Conservation (phyloP, 2,888 invertebrate genomes). For the Platypus cylindrus region DNA sequence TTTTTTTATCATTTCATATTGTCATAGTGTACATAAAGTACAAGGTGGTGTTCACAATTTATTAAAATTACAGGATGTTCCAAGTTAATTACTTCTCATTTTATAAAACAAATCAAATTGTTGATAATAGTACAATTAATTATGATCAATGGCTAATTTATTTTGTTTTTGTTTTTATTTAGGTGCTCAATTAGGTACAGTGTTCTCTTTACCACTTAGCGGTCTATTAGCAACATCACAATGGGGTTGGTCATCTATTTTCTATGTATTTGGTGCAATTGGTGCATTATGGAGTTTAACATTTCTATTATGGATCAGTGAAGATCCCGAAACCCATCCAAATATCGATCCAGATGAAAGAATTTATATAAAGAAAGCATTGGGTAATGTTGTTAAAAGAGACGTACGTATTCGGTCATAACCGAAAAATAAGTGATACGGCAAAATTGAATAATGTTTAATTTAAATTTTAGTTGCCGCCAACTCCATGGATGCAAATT, state of each 20-base stretch:
- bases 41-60: too few relatives aligned
- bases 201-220: slow-evolving; percentile 79
- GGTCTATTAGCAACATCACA: slow-evolving; percentile 68
- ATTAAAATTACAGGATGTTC: too few relatives aligned
- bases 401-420: not conserved
- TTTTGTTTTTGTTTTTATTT: slow-evolving; percentile 17
- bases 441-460: not conserved
- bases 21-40: too few relatives aligned
- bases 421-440: not conserved
- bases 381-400: slow-evolving; percentile 43
- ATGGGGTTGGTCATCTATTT: slow-evolving; percentile 80
- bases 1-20: too few relatives aligned
- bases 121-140: too few relatives aligned
- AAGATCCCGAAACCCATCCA: slow-evolving; percentile 65
- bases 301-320: slow-evolving; percentile 56
- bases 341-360: slow-evolving; percentile 62
- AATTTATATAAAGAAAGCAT: slow-evolving; percentile 64
- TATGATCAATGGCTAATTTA: too few relatives aligned
- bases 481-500: slow-evolving; percentile 72
- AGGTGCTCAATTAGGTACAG: slow-evolving; percentile 88
- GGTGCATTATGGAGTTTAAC: slow-evolving; percentile 73
- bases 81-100: too few relatives aligned
- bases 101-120: too few relatives aligned
- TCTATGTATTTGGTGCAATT: slow-evolving; percentile 74
- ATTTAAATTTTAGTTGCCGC: slow-evolving; percentile 48